A percentile compares a stretch with the other conserved stretches of the same genome.
Evolutionary conservation across 1,140 invertebrate genomes (phyloP).

Genomic region (Oncopodura yosiiana): DNA sequence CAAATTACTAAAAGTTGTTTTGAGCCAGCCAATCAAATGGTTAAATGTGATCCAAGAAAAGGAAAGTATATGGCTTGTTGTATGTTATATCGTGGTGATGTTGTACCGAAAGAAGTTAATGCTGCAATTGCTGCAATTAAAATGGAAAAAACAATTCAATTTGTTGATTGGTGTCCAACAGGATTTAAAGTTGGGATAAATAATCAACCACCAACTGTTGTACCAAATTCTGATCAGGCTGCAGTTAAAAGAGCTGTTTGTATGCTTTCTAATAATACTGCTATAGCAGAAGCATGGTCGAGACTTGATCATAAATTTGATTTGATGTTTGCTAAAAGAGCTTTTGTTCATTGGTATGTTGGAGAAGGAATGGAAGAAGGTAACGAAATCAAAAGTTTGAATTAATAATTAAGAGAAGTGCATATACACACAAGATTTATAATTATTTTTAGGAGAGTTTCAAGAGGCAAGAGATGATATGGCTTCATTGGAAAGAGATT

Average conservation of each 20-base stretch:
- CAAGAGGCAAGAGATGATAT: constrained; percentile 62
- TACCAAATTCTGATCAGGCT: constrained; percentile 44
- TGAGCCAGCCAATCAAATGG: constrained; percentile 49
- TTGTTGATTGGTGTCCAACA: constrained; percentile 85
- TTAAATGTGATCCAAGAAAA: constrained; percentile 47
- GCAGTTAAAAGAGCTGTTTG: constrained; percentile 62
- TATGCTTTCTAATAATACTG: constrained; percentile 75
- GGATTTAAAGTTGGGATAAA: constrained; percentile 70
- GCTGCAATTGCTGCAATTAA: constrained; percentile 75
- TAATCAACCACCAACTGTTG: constrained; percentile 65
- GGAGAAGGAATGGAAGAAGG: constrained; percentile 47
- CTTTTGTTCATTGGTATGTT: constrained; percentile 75
- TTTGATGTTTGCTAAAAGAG: constrained; percentile 67
- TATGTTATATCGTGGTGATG: constrained; percentile 63
- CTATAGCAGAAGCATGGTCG: constrained; percentile 67
- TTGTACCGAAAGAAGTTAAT: constrained; percentile 69
- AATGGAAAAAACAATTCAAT: constrained; percentile 72
- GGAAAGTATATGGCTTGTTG: constrained; percentile 86
- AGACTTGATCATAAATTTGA: constrained; percentile 73
- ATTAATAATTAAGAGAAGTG: too few species aligned
- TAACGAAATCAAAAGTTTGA: too few species aligned
- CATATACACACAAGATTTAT: too few species aligned
- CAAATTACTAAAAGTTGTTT: constrained; percentile 46
- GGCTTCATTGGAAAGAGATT: constrained; percentile 59
- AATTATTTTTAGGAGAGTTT: constrained; percentile 67